Base-by-base conservation (phyloP, 1,140 invertebrate genomes). In the Rhopalosiphum padi region DNA sequence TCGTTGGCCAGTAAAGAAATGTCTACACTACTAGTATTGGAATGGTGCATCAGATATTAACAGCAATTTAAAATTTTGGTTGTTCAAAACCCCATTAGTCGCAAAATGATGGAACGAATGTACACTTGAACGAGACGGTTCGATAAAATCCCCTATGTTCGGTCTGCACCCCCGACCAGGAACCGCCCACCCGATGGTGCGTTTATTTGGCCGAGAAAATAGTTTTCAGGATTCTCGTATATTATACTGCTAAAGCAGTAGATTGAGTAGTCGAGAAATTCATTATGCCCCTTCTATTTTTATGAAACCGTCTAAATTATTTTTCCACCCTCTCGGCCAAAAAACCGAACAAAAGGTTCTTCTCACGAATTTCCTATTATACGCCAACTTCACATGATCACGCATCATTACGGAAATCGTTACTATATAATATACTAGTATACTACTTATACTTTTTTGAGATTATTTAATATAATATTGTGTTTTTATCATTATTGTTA, bases 91-190 rank as follows among this genome's bases (percentile, higher is more conserved):
- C 8, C 60, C 30, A 91, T 91, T 92, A 83, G 90, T 83, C 22
- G 35, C 37, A 53, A 48, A 83, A 92, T 6, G 68, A n/a, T 1
- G 55, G 7, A 91, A 77, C 23, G 55, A 53, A 91, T 60, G 60
- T 90, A 90, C 43, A 90, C 37, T 90, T 46, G 5, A 68, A 90
- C 53, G 25, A 25, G 4, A 77, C 7, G 53, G 89, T 68, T 90
- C 89, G 55, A 90, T 90, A 68, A 68, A 60, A 90, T n/a, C 53
- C 89, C 55, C 41, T 68, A 30, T 43, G 89, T 43, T 60, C 23
- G 18, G 37, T 15, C 4, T 18, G 60, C 37, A 9, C 6, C 25
- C 41, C 15, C 37, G 8, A n/a, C 41, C 25, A 5, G 37, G 53
- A 90, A 60, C 60, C n/a, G 43, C 37, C 25, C 25, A n/a, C n/a